These are phyloP conservation scores for Nemopilema nomurai DNA, from an alignment of 30 jellyfish, hydroid and myxozoan genomes.

Conservation along the genomic window DNA sequence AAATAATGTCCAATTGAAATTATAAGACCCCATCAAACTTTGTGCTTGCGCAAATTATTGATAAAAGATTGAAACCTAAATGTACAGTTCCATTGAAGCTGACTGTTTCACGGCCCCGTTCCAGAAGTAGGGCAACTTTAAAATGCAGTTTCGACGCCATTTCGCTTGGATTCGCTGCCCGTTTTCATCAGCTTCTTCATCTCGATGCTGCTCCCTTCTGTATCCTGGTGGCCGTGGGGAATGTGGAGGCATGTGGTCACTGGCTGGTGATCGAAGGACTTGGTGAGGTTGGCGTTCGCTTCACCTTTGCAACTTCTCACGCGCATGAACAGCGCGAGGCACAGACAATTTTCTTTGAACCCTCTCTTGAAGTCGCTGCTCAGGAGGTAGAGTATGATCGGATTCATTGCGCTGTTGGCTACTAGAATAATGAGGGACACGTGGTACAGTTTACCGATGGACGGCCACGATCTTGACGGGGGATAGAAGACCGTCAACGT, in stretches of 20 bases:
- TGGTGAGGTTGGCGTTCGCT: background rate
- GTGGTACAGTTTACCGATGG: slow-evolving; percentile 26
- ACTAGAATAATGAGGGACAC: slow-evolving; percentile 54
- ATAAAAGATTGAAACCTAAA: no score
- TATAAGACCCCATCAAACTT: no score
- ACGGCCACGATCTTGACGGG: slow-evolving; percentile 51
- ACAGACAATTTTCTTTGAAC: slow-evolving; percentile 57
- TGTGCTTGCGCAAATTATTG: no score
- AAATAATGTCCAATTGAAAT: no score
- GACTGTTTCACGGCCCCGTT: background rate
- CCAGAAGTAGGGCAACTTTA: background rate
- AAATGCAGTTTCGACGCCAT: background rate
- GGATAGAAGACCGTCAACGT: slow-evolving; percentile 42
- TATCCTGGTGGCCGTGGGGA: slow-evolving; percentile 1
- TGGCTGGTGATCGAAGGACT: slow-evolving; percentile 23
- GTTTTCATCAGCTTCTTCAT: background rate
- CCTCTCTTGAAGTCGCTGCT: slow-evolving; percentile 84
- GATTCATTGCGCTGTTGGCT: slow-evolving; percentile 89
- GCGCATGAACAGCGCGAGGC: slow-evolving; percentile 16
- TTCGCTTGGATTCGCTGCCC: background rate
- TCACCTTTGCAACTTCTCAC: background rate
- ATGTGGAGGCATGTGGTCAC: slow-evolving; percentile 28
- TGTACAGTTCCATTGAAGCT: background rate
- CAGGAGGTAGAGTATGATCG: slow-evolving; percentile 78
- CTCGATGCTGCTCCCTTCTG: background rate